Evolutionary conservation across 1,140 invertebrate species (phyloP).

Genomic region (Calliopsis andreniformis): DNA sequence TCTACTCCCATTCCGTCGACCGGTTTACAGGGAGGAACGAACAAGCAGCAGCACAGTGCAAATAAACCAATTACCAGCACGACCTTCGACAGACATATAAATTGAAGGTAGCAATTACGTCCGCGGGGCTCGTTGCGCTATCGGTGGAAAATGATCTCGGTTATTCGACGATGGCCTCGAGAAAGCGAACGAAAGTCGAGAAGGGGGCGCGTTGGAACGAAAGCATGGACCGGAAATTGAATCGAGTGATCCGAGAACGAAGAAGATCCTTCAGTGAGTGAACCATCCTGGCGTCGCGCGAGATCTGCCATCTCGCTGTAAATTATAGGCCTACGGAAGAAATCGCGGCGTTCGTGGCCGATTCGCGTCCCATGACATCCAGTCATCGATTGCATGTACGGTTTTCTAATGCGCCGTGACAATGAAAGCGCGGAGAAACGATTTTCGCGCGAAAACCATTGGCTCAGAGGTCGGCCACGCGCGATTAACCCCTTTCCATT

Average conservation of each 20-base stretch:
- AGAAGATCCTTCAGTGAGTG: background rate
- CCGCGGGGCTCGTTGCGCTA: background rate
- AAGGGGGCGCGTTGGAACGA: background rate
- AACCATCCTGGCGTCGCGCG: background rate
- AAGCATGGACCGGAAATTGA: slow-evolving; percentile 30
- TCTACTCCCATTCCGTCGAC: too few relatives aligned
- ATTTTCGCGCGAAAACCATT: slow-evolving; percentile 36
- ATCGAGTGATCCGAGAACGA: background rate
- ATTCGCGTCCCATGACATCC: background rate
- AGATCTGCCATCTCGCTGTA: slow-evolving; percentile 2
- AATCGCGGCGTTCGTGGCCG: slow-evolving; percentile 1
- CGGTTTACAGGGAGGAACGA: too few relatives aligned
- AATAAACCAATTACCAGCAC: slow-evolving; percentile 14
- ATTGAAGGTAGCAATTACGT: slow-evolving; percentile 20
- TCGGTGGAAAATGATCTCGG: slow-evolving; percentile 5
- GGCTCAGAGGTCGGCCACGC: slow-evolving; percentile 17
- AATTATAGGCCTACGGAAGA: slow-evolving; percentile 16
- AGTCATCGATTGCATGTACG: background rate
- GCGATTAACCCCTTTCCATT: slow-evolving; percentile 45
- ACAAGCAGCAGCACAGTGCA: background rate
- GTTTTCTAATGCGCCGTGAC: slow-evolving; percentile 40
- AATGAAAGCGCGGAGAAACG: slow-evolving; percentile 38
- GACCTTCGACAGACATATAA: slow-evolving; percentile 1
- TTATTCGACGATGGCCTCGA: background rate
- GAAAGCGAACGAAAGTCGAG: background rate